phyloP scores from a whole-genome alignment of 53 echinoderm and acorn worm genomes.

The Stichopus horrens region DNA sequence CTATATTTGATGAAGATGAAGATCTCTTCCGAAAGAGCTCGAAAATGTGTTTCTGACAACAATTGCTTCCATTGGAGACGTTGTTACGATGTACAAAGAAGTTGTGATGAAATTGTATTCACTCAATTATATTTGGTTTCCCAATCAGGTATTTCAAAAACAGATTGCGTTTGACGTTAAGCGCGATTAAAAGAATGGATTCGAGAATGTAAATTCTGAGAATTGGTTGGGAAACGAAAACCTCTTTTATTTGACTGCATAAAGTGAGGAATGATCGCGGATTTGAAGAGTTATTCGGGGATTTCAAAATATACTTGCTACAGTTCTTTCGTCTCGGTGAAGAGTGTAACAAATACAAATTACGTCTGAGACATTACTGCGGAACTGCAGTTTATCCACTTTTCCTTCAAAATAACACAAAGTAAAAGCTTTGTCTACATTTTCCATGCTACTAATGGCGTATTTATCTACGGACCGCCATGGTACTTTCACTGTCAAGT shows the following conservation, averaged over 20 bases:
- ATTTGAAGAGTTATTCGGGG: constrained; percentile 49
- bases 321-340: constrained; percentile 62
- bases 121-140: too few relatives aligned
- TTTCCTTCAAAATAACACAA: too few relatives aligned
- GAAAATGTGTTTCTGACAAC: too few relatives aligned
- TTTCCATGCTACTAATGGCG: too few relatives aligned
- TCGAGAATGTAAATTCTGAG: constrained; percentile 60
- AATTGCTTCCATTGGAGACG: too few relatives aligned
- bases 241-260: constrained; percentile 51
- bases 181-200: constrained; percentile 54
- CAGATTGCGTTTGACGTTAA: constrained; percentile 48
- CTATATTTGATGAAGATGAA: too few relatives aligned
- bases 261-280: constrained; percentile 49
- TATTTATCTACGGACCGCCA: too few relatives aligned
- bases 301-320: constrained; percentile 51
- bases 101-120: too few relatives aligned
- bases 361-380: constrained; percentile 53
- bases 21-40: too few relatives aligned
- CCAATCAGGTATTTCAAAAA: constrained; percentile 62
- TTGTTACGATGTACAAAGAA: too few relatives aligned
- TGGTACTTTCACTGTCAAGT: too few relatives aligned
- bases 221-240: constrained; percentile 72
- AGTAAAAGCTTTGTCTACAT: too few relatives aligned
- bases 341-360: constrained; percentile 51
- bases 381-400: constrained; percentile 80